Base-by-base conservation (phyloP, 2,113 vertebrate species). In the Antechinus stuartii region DNA sequence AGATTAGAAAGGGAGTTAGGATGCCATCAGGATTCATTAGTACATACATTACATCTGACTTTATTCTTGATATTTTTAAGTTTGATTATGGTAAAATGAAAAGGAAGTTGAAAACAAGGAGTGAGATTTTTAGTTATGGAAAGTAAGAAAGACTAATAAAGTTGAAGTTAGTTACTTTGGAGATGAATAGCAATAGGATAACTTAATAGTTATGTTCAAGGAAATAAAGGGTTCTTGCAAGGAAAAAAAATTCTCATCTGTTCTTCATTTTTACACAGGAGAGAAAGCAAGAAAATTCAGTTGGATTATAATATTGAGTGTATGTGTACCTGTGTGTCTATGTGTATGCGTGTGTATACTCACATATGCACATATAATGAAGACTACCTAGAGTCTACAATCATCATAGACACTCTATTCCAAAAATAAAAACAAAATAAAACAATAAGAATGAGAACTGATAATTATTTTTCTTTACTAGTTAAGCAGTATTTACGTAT, bases 281-380 rank as follows among this genome's bases (percentile, higher is more conserved):
- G 19, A 94, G 53, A 47, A 49, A 50, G 30, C 11, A 55, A 94
- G 52, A 90, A 96, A 95, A 92, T 92, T 91, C 76, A 92, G 46
- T 92, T 92, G 46, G 46, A 91, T 26, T 92, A n/a, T 93, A 91
- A 50, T 35, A 92, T 92, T 91, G 50, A 95, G 90, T 93, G 90
- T 93, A 47, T 96, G 91, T 61, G 0, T 68, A 11, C 14, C 2
- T 35, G 3, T 68, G 11, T 61, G 27, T 61, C 10, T 61, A 19
- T 27, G 8, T 57, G 26, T 57, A 14, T 56, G 26, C 27, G 2
- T 57, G 22, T 0, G 14, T 54, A 54, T 0, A 54, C 22, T 30
- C 24, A 6, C 24, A 24, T 56, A 7, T 55, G 10, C 26, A 57
- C 27, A 35, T 2, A 61, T 61, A 61, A 94, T 93, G 76, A 12